These are phyloP conservation scores for Sminthurinus signatus DNA, from an alignment of 1,140 invertebrate species.

Conservation along the genomic window DNA sequence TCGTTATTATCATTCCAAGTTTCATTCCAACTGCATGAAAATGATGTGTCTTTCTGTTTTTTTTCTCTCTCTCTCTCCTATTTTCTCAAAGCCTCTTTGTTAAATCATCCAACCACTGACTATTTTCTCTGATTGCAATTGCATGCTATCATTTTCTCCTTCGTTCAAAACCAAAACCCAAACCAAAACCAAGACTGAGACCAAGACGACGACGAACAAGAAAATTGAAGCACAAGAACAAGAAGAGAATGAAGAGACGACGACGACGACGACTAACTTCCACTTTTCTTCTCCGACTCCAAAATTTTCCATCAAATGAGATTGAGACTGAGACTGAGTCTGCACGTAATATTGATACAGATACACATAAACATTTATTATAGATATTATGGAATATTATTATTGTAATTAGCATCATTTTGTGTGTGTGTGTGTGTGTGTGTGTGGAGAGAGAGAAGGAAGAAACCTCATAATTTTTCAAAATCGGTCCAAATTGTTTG, in stretches of 20 bases:
- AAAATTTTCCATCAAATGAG: background rate
- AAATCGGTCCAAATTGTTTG: no score
- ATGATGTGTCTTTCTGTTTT: slow-evolving; percentile 8
- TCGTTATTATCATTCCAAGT: slow-evolving; percentile 17
- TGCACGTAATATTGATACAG: no score
- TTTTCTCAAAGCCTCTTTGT: background rate
- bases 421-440: background rate
- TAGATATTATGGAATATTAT: no score
- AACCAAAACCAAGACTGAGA: no score
- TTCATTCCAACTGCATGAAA: slow-evolving; percentile 13
- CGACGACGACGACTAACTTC: no score
- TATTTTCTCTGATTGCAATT: slow-evolving; percentile 29
- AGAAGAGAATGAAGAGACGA: no score
- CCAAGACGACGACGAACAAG: no score
- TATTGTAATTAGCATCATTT: no score
- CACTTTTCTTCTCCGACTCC: background rate
- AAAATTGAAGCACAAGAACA: no score
- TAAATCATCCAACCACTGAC: background rate
- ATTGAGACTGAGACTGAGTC: no score
- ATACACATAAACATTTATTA: no score
- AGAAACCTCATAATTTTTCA: slow-evolving; percentile 2
- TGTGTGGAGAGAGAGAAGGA: background rate
- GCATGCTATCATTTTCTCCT: slow-evolving; percentile 28
- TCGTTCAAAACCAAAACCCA: background rate
- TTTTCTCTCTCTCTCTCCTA: background rate